These are phyloP conservation scores for Albula glossodonta DNA, from an alignment of 2,113 vertebrate genomes.

Conservation along the genomic window DNA sequence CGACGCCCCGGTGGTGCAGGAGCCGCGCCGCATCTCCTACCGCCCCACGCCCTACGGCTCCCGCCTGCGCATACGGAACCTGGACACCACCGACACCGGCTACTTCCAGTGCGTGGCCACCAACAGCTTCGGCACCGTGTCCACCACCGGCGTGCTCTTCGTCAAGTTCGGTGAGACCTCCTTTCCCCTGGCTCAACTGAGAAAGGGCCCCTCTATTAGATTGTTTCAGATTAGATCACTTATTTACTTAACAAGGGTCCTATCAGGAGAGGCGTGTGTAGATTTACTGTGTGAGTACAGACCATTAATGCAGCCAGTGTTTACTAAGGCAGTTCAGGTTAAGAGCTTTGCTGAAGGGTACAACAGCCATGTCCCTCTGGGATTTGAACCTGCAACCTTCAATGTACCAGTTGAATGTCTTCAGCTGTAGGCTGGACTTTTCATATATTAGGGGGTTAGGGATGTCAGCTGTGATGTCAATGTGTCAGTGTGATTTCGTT, in stretches of 20 bases:
- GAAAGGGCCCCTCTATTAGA: not conserved
- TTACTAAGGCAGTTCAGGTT: not conserved
- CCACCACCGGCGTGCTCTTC: slow-evolving; percentile 91
- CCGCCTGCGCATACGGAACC: slow-evolving; percentile 89
- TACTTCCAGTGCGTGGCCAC: slow-evolving; percentile 97
- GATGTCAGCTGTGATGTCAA: not conserved
- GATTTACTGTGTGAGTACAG: not conserved
- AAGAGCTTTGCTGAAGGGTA: not conserved
- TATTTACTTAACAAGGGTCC: not conserved
- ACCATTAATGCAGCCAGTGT: not conserved
- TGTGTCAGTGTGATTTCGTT: too few relatives aligned
- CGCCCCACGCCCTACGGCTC: slow-evolving; percentile 83
- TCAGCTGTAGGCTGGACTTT: not conserved
- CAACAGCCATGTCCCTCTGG: not conserved
- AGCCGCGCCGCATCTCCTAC: slow-evolving; percentile 89
- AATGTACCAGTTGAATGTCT: not conserved
- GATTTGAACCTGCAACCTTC: not conserved
- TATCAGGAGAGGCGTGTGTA: not conserved
- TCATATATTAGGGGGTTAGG: not conserved
- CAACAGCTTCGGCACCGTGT: slow-evolving; percentile 84
- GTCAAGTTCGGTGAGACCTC: slow-evolving; percentile 90
- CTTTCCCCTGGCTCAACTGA: not conserved
- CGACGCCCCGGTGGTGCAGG: slow-evolving; percentile 92
- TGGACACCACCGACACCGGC: slow-evolving; percentile 95
- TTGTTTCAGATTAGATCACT: not conserved